Conservation (phyloP, 2,888 invertebrate genomes). For the Apodemia mormo region DNA sequence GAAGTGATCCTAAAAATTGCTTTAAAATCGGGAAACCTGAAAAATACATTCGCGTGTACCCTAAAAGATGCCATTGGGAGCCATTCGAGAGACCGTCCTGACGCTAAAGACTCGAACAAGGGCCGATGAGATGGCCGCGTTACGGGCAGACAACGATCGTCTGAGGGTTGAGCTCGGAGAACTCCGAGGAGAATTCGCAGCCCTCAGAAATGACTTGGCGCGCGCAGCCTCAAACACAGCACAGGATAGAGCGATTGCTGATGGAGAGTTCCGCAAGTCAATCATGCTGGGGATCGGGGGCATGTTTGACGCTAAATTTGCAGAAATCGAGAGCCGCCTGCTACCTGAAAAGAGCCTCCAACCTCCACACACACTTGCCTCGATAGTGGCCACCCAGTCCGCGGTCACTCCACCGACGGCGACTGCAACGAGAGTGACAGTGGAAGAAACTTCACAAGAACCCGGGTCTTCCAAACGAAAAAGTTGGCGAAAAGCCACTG, state of each 20-base stretch:
- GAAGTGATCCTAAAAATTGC: neutral
- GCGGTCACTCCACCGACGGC: too few species aligned
- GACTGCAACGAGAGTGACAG: neutral
- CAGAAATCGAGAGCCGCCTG: neutral
- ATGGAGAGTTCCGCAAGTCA: neutral
- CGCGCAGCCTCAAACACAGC: neutral
- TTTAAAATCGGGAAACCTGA: neutral
- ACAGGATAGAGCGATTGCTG: neutral
- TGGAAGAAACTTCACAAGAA: too few species aligned
- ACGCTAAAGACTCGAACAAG: neutral
- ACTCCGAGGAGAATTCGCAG: neutral
- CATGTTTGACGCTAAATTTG: neutral
- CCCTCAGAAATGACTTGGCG: neutral
- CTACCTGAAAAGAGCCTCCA: neutral
- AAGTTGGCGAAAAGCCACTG: too few species aligned
- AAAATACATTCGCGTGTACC: neutral
- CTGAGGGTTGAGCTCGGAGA: neutral
- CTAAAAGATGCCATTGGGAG: constrained; percentile 18
- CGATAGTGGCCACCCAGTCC: too few species aligned
- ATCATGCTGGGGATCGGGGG: neutral
- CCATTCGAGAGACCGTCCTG: constrained; percentile 22
- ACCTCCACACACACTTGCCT: neutral
- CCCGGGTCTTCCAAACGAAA: too few species aligned
- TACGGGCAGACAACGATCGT: neutral
- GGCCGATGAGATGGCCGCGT: neutral